These are phyloP conservation scores for Eubasilissa regina DNA, from an alignment of 1,140 invertebrate species.

Conservation along the genomic window DNA sequence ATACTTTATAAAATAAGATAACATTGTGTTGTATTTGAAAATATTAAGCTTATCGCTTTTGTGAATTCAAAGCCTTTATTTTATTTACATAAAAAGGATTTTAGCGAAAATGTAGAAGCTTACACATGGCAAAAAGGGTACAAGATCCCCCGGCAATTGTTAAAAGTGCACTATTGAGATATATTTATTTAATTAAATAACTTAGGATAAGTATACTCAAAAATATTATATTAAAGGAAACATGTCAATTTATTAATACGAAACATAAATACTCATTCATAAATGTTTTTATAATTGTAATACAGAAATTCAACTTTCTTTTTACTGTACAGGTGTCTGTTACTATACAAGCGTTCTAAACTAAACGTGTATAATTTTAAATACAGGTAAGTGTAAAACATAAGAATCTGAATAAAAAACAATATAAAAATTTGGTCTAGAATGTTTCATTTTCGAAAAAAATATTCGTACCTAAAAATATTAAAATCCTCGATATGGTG, in stretches of 20 bases:
- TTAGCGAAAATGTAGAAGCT: conserved; percentile 60
- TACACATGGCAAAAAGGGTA: conserved; percentile 61
- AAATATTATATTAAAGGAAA: conserved; percentile 27
- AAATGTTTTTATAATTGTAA: neutral
- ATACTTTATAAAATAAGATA: too few relatives aligned
- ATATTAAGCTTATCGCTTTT: conserved; percentile 47
- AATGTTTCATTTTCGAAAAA: too few relatives aligned
- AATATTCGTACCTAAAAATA: too few relatives aligned
- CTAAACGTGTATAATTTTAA: too few relatives aligned
- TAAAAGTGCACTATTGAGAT: conserved; percentile 58
- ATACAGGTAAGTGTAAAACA: too few relatives aligned
- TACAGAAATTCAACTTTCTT: neutral
- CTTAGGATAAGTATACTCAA: conserved; percentile 26
- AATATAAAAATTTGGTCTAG: too few relatives aligned
- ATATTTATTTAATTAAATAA: conserved; percentile 53
- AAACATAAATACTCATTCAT: neutral
- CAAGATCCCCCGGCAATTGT: conserved; percentile 61
- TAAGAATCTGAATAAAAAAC: too few relatives aligned
- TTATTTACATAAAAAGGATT: conserved; percentile 39
- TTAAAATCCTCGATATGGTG: too few relatives aligned
- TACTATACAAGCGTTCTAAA: too few relatives aligned
- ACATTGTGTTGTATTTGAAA: conserved; percentile 1
- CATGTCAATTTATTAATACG: conserved; percentile 52
- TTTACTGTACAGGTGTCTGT: too few relatives aligned
- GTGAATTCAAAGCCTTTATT: conserved; percentile 49